phyloP scores from a whole-genome alignment of 2,113 vertebrate species.

The Cyrtonyx montezumae region DNA sequence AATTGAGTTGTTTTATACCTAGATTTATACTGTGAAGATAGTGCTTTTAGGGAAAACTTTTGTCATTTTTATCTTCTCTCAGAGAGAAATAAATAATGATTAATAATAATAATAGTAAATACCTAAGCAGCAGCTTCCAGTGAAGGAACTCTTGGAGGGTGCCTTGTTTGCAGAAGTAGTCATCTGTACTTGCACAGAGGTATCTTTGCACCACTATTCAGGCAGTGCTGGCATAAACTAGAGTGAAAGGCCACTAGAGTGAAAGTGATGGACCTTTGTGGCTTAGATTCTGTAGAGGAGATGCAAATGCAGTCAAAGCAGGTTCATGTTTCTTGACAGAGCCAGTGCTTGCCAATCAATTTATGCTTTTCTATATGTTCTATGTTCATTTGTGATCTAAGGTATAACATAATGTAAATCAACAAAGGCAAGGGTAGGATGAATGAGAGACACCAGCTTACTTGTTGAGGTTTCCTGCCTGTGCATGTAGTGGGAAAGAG shows the following conservation, averaged over 20 bases:
- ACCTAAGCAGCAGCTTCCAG: background rate
- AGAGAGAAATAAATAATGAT: background rate
- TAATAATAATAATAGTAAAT: background rate
- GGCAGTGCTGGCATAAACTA: accelerated
- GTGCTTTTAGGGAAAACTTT: background rate
- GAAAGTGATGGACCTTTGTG: accelerated
- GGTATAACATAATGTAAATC: background rate
- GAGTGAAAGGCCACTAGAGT: background rate
- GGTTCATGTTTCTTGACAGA: background rate
- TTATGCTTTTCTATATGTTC: background rate
- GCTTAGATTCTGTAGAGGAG: background rate
- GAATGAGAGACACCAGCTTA: background rate
- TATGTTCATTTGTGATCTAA: background rate
- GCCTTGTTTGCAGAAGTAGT: background rate
- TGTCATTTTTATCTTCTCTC: background rate
- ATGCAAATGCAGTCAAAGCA: background rate
- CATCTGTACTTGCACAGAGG: background rate
- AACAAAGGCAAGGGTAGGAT: background rate
- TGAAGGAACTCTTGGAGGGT: background rate
- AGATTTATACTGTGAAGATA: background rate
- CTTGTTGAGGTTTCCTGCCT: background rate
- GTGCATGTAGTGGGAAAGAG: accelerated
- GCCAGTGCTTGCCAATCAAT: background rate
- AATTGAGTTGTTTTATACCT: background rate
- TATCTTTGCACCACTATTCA: background rate